Evolutionary conservation across 1,140 invertebrate species (phyloP), one percentile per base, ranked within the genome.

Genomic region (Drosophila gunungcola): DNA sequence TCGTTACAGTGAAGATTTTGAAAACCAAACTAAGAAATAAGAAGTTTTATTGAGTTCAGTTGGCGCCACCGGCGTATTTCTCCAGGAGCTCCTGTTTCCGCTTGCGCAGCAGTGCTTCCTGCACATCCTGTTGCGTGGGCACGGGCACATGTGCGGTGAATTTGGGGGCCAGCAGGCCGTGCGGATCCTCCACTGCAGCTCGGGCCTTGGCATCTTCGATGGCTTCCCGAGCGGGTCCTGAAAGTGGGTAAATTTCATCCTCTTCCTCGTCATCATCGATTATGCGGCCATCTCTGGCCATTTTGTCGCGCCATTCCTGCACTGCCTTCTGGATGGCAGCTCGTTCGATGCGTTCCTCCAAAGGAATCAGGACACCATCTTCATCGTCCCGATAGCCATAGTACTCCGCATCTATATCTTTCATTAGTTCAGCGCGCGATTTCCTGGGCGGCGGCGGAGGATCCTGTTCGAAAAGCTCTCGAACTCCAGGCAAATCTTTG

Each of bases 351-450:
- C 95, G 95, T 62, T 95, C 93, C 93, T 99, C 99, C 2, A 99
- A 90, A 0, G 98, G 98, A 67, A 98, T 93, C 13, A 99, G 93
- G 45, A 99, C 95, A 0, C 98, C 98, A 93, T 99, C 99, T 90
- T 99, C 99, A 89, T 99, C 98, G 93, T 99, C 98, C 85, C 98
- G 93, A 92, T 99, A 99, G 0, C 99, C 99, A 94, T 99, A 99
- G 93, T 99, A 99, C 93, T 99, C 97, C 1, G 98, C 98, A 93
- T 99, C 98, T 21, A 99, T 98, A 85, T 99, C 96, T 89, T 98
- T 97, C 98, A 99, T 99, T 36, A 99, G 93, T 93, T 99, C 99
- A 1, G 97, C 98, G 55, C 98, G 95, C 0, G 98, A 98, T 93
- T 98, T 98, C 46, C 97, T 94, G 0, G 97, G 96, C 1, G 97